Percentiles rank a stretch among this genome's conserved stretches.
Evolutionary conservation across 2,113 vertebrate species (phyloP).

Genomic region (Rostratula benghalensis): DNA sequence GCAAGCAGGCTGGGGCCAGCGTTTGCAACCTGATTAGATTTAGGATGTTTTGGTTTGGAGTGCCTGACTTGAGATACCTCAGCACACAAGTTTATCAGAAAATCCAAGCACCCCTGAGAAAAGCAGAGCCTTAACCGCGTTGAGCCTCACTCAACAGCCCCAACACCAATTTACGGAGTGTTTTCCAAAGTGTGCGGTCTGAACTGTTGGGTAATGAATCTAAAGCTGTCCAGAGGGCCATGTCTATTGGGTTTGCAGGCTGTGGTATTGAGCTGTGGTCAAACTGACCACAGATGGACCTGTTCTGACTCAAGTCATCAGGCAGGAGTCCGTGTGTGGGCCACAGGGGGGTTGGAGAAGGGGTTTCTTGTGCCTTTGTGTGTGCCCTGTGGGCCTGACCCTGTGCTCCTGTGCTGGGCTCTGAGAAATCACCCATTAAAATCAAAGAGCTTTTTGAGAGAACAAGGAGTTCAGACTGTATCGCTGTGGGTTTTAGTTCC

Average conservation of each 20-base stretch:
- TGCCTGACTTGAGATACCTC: not conserved
- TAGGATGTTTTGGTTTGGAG: not conserved
- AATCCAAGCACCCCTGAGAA: not conserved
- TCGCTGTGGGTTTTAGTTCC: not conserved
- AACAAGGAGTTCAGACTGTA: not conserved
- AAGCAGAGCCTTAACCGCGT: not conserved
- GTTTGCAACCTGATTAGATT: not conserved
- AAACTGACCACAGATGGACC: not conserved
- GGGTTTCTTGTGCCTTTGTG: not conserved
- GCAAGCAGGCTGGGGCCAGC: not conserved
- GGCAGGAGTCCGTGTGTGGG: not conserved
- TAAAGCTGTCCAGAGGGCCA: not conserved
- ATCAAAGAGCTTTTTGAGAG: constrained; percentile 3
- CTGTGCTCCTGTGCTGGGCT: not conserved
- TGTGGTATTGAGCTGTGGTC: constrained; percentile 12
- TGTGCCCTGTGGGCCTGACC: not conserved
- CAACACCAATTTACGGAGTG: not conserved
- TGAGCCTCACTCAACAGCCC: not conserved
- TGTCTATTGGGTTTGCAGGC: not conserved
- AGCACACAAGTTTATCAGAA: not conserved
- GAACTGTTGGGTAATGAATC: not conserved
- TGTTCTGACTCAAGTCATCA: not conserved
- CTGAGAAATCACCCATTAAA: not conserved
- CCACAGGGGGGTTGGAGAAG: not conserved
- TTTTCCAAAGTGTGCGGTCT: not conserved